A percentile compares a stretch with the other conserved stretches of the same genome.
phyloP scores from a whole-genome alignment of 2,113 vertebrate genomes.

The Delphinus delphis region DNA sequence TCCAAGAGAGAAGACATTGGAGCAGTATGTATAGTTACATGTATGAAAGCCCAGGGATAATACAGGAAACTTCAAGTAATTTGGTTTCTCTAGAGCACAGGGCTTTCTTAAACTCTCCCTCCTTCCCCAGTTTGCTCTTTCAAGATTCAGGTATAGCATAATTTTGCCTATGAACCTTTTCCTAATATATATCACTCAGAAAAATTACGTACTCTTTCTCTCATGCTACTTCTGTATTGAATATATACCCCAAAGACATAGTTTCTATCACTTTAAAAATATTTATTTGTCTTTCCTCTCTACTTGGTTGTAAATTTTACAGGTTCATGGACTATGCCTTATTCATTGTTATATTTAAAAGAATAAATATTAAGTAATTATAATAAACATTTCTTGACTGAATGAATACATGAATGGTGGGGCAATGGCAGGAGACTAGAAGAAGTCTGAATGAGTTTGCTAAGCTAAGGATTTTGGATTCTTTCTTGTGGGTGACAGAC shows the following conservation, averaged over 20 bases:
- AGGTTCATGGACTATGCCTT: background rate
- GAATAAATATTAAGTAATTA: background rate
- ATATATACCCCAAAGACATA: background rate
- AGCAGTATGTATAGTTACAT: background rate
- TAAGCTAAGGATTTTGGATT: background rate
- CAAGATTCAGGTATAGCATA: background rate
- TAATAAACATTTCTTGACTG: background rate
- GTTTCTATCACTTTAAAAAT: background rate
- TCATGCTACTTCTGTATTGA: background rate
- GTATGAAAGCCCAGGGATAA: background rate
- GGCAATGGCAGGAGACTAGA: background rate
- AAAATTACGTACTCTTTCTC: background rate
- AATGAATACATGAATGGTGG: background rate
- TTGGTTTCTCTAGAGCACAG: background rate
- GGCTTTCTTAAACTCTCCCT: background rate
- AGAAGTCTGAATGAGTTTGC: background rate
- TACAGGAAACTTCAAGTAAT: background rate
- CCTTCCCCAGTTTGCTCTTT: background rate
- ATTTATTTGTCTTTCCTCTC: background rate
- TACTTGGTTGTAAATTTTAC: background rate
- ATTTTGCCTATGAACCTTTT: background rate
- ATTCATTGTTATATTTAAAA: background rate
- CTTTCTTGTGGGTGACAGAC: background rate
- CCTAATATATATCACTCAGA: background rate
- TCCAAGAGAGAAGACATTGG: background rate